Conservation (phyloP, 2,797 vertebrate species). For the Orientallactaga sibirica region DNA sequence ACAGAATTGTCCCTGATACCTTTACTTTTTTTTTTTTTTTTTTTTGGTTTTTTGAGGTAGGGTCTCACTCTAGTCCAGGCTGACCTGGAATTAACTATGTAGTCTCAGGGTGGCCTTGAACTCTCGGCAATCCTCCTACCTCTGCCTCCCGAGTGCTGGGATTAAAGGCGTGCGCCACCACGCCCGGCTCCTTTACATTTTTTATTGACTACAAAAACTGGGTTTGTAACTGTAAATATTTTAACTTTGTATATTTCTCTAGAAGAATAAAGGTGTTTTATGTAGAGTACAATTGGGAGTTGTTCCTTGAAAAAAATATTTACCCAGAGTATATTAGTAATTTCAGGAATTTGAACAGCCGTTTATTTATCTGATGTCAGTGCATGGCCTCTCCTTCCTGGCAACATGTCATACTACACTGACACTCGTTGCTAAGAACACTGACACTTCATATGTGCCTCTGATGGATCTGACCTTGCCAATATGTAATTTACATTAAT, state of each 20-base stretch:
- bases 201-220: not conserved
- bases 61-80: too few relatives aligned
- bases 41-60: too few relatives aligned
- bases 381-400: fast-evolving
- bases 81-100: too few relatives aligned
- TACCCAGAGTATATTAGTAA: conserved; percentile 25
- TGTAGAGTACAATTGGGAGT: conserved; percentile 40
- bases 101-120: too few relatives aligned
- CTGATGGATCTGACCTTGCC: not conserved
- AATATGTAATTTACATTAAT: not conserved
- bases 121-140: too few relatives aligned
- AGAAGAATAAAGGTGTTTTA: conserved; percentile 25
- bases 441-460: not conserved
- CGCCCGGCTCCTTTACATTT: not conserved
- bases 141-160: too few relatives aligned
- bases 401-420: not conserved
- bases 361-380: not conserved
- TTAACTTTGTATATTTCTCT: conserved; percentile 4
- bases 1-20: not conserved
- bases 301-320: conserved; percentile 45
- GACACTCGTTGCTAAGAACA: not conserved
- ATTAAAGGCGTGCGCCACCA: too few relatives aligned
- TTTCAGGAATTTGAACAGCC: not conserved
- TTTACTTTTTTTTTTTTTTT: not conserved
- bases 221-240: conserved; percentile 27